phyloP scores from a whole-genome alignment of 1,140 invertebrate species.

The Platorchestia sp. region DNA sequence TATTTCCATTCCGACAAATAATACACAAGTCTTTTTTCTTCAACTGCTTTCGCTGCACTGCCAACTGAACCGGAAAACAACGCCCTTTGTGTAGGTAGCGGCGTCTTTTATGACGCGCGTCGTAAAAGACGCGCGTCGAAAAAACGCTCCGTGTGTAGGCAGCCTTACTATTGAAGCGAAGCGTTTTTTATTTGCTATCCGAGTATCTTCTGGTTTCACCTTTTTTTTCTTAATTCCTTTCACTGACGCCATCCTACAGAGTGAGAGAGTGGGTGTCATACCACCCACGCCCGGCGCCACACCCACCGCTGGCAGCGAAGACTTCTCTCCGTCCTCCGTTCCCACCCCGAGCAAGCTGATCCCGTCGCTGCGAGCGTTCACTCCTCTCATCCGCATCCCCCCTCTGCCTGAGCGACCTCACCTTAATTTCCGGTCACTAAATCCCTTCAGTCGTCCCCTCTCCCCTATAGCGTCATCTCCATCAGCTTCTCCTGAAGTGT shows the following conservation, averaged over 20 bases:
- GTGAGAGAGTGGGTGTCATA: neutral
- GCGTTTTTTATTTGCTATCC: neutral
- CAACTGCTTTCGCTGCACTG: no score
- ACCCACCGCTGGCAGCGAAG: conserved; percentile 48
- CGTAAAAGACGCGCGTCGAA: no score
- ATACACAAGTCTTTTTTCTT: no score
- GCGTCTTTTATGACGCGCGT: no score
- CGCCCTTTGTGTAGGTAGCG: no score
- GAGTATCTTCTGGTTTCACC: neutral
- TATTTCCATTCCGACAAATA: no score
- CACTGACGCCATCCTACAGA: neutral
- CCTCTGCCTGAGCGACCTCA: conserved; percentile 35
- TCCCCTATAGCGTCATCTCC: conserved; percentile 69
- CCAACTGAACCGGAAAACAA: no score
- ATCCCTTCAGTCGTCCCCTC: conserved; percentile 67
- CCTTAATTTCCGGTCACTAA: conserved; percentile 57
- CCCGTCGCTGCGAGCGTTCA: conserved; percentile 58
- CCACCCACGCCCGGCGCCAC: neutral
- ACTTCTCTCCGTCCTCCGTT: conserved; percentile 52
- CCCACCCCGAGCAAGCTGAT: conserved; percentile 56
- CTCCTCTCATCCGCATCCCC: conserved; percentile 33
- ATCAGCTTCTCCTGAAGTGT: conserved; percentile 65
- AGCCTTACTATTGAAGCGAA: neutral
- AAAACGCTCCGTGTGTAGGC: no score
- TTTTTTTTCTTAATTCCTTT: neutral